Percentiles rank a stretch among this genome's conserved stretches.
phyloP scores from a whole-genome alignment of 1,140 invertebrate species.

The Drosophila nikananu region DNA sequence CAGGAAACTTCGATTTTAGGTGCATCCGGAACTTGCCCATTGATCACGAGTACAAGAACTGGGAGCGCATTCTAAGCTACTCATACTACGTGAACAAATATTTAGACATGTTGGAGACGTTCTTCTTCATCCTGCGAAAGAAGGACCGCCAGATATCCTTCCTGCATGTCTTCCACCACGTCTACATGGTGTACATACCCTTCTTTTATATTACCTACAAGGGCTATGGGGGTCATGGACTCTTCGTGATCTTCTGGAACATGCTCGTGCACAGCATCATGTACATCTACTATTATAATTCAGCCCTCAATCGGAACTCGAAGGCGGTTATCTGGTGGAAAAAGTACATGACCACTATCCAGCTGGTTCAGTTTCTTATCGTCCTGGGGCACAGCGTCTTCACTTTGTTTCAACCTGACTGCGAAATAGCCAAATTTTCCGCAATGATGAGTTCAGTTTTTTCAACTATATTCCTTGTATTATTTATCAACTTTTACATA shows the following conservation, averaged over 20 bases:
- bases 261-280: slow-evolving; percentile 30
- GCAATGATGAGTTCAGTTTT: background rate
- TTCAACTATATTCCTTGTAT: background rate
- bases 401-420: slow-evolving; percentile 86
- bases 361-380: slow-evolving; percentile 40
- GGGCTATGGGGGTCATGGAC: slow-evolving; percentile 88
- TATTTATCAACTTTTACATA: slow-evolving; percentile 36
- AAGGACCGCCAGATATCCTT: slow-evolving; percentile 53
- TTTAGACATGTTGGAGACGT: slow-evolving; percentile 54
- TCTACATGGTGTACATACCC: slow-evolving; percentile 71
- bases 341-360: slow-evolving; percentile 43
- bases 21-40: slow-evolving; percentile 40
- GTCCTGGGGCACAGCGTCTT: slow-evolving; percentile 21
- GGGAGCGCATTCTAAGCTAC: slow-evolving; percentile 43
- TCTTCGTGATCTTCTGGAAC: slow-evolving; percentile 30
- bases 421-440: slow-evolving; percentile 79
- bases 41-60: slow-evolving; percentile 42
- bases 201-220: slow-evolving; percentile 34
- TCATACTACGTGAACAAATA: slow-evolving; percentile 56
- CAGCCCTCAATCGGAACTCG: background rate
- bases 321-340: slow-evolving; percentile 39
- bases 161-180: slow-evolving; percentile 86
- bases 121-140: slow-evolving; percentile 66
- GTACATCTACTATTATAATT: slow-evolving; percentile 47
- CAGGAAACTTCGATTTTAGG: slow-evolving; percentile 34